A percentile compares a stretch with the other conserved stretches of the same genome.
phyloP scores from a whole-genome alignment of 2,797 vertebrate genomes.

The Cichlasoma orientale region DNA sequence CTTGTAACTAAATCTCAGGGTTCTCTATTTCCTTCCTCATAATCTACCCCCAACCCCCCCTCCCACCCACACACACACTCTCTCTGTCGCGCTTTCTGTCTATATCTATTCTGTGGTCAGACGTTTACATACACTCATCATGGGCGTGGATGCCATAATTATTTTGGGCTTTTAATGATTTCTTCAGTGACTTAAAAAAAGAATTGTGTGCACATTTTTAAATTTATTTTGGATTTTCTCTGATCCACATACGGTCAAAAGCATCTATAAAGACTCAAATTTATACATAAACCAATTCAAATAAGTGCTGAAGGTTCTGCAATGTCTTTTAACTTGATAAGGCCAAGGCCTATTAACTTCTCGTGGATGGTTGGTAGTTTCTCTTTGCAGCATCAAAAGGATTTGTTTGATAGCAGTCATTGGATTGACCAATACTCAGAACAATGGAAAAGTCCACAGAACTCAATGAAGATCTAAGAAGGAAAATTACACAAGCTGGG shows the following conservation, averaged over 20 bases:
- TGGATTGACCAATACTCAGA: not conserved
- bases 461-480: not conserved
- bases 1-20: slow-evolving; percentile 71
- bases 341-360: not conserved
- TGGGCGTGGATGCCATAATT: not conserved
- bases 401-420: too few species aligned
- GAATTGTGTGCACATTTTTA: too few species aligned
- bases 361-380: not conserved
- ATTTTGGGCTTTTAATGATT: not conserved
- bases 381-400: too few species aligned
- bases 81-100: not conserved
- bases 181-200: too few species aligned
- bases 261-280: too few species aligned
- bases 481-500: too few species aligned
- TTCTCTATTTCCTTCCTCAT: slow-evolving; percentile 68
- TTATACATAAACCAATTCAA: too few species aligned
- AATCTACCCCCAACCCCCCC: slow-evolving; percentile 15
- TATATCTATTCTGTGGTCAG: not conserved
- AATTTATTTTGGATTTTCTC: too few species aligned
- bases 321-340: not conserved
- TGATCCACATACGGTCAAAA: too few species aligned
- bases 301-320: too few species aligned
- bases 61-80: not conserved
- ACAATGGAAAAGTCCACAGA: not conserved
- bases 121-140: not conserved